phyloP scores from a whole-genome alignment of 2,797 vertebrate species.

The Sebastes hopkinsi region DNA sequence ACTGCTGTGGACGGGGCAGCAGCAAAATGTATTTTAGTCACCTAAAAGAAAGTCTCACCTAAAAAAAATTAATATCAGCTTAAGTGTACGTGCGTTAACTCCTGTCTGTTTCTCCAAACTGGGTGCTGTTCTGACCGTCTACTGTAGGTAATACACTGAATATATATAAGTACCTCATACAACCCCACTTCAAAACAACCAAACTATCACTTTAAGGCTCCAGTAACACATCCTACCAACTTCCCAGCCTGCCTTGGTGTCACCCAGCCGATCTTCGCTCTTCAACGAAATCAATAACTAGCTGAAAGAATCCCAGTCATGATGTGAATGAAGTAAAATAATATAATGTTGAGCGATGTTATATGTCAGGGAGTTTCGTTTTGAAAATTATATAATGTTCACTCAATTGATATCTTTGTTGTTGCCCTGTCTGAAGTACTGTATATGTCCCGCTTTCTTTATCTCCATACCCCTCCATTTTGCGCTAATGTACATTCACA shows the following conservation, averaged over 20 bases:
- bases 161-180: too few species aligned
- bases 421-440: slow-evolving; percentile 77
- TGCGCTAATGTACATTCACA: slow-evolving; percentile 63
- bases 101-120: too few species aligned
- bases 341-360: slow-evolving; percentile 68
- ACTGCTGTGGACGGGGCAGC: too few species aligned
- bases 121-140: too few species aligned
- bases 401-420: slow-evolving; percentile 71
- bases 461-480: slow-evolving; percentile 47
- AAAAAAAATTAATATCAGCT: too few species aligned
- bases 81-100: too few species aligned
- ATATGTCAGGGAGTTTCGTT: slow-evolving; percentile 78
- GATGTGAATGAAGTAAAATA: slow-evolving; percentile 72
- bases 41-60: too few species aligned
- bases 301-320: slow-evolving; percentile 61
- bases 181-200: too few species aligned
- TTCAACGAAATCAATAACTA: slow-evolving; percentile 32
- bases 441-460: slow-evolving; percentile 67
- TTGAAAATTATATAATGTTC: slow-evolving; percentile 70
- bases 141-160: too few species aligned
- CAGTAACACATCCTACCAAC: slow-evolving; percentile 8
- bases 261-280: slow-evolving; percentile 25
- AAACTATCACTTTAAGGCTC: background rate
- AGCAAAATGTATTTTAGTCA: too few species aligned
- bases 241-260: slow-evolving; percentile 27